Conservation (phyloP, 2,113 vertebrate genomes). For the Prunella fulvescens region DNA sequence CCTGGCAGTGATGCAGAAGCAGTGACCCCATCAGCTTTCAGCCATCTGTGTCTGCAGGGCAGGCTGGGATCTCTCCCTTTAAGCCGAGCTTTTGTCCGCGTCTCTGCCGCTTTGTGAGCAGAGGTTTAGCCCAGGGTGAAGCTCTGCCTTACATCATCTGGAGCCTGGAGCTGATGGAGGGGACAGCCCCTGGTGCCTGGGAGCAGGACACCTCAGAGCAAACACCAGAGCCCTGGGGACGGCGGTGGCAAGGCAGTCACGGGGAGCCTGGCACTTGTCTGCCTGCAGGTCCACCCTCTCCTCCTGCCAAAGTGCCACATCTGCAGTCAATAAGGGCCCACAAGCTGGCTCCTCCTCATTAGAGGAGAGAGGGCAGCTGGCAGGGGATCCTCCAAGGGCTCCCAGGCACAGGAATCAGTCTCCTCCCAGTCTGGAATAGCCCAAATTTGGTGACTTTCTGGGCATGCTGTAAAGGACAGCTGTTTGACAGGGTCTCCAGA, state of each 20-base stretch:
- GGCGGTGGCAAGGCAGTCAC: neutral
- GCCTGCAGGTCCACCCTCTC: conserved; percentile 56
- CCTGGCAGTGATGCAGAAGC: neutral
- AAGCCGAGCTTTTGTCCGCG: neutral
- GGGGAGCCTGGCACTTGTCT: conserved; percentile 45
- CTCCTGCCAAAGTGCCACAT: conserved; percentile 64
- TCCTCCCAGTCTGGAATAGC: conserved; percentile 61
- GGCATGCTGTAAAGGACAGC: conserved; percentile 66
- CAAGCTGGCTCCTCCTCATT: conserved; percentile 66
- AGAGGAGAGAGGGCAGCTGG: conserved; percentile 63
- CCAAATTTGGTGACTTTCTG: conserved; percentile 68
- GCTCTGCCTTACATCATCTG: conserved; percentile 38
- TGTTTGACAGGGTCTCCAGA: conserved; percentile 65
- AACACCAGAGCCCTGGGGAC: conserved; percentile 35
- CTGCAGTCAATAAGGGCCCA: conserved; percentile 63
- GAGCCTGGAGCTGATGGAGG: conserved; percentile 30
- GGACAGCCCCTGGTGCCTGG: neutral
- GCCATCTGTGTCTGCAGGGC: conserved; percentile 28
- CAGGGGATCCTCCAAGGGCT: conserved; percentile 63
- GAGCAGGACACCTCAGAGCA: conserved; percentile 13
- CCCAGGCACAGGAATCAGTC: conserved; percentile 50
- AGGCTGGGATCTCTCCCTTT: neutral
- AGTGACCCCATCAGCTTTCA: neutral
- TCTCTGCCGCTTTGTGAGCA: neutral
- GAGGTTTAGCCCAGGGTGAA: neutral